Conservation (phyloP, 2,797 vertebrate genomes). For the Lateolabrax maculatus region DNA sequence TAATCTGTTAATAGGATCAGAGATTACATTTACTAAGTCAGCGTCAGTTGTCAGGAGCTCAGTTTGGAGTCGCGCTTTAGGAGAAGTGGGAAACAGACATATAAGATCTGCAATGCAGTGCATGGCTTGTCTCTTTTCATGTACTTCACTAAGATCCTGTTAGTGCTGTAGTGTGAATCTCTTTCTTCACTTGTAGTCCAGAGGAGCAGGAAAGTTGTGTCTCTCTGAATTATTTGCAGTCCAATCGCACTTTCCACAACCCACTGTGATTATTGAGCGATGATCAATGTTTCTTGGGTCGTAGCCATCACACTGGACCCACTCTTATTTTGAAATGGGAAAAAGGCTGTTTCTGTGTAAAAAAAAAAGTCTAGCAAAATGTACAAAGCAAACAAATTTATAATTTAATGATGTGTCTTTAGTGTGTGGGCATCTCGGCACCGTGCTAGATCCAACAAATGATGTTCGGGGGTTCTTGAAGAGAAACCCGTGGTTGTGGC, state of each 20-base stretch:
- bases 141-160: slow-evolving; percentile 25
- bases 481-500: neutral
- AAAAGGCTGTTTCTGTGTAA: neutral
- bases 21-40: slow-evolving; percentile 49
- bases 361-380: neutral
- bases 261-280: neutral
- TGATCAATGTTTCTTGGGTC: slow-evolving; percentile 23
- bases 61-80: slow-evolving; percentile 26
- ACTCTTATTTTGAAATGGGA: slow-evolving; percentile 27
- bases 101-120: slow-evolving; percentile 53
- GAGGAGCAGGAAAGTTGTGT: neutral
- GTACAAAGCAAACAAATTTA: neutral
- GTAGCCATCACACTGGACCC: neutral
- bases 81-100: slow-evolving; percentile 38
- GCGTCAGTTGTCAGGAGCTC: slow-evolving; percentile 3
- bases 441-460: neutral
- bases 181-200: slow-evolving; percentile 1
- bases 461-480: neutral
- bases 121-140: slow-evolving; percentile 31
- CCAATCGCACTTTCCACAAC: slow-evolving; percentile 1
- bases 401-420: neutral
- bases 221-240: slow-evolving; percentile 16
- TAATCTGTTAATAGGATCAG: slow-evolving; percentile 49
- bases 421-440: neutral
- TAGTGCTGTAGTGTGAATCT: neutral